Evolutionary conservation across 2,888 invertebrate species (phyloP).

Genomic region (Dryobota labecula): DNA sequence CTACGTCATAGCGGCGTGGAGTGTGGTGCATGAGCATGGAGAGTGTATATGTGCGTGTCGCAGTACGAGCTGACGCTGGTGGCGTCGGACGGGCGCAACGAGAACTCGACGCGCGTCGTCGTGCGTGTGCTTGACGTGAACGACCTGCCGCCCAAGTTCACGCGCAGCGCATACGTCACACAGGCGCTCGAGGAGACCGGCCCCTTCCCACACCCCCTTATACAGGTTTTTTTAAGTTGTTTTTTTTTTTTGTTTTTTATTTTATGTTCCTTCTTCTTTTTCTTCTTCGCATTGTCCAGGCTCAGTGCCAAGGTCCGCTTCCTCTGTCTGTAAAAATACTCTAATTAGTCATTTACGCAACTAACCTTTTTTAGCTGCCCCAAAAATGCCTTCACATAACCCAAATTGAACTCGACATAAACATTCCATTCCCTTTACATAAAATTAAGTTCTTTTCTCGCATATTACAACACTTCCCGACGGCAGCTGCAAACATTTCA

Average conservation of each 20-base stretch:
- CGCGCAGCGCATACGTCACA: constrained; percentile 93
- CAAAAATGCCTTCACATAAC: constrained; percentile 25
- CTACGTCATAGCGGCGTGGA: constrained; percentile 26
- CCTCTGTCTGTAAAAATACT: constrained; percentile 8
- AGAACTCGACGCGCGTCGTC: constrained; percentile 95
- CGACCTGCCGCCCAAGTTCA: constrained; percentile 96
- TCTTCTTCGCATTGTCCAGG: constrained; percentile 8
- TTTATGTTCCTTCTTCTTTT: constrained; percentile 53
- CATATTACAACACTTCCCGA: constrained; percentile 38
- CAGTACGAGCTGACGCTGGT: constrained; percentile 97
- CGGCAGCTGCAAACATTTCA: constrained; percentile 50
- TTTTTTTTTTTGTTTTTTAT: constrained; percentile 70
- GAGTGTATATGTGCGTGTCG: constrained; percentile 85
- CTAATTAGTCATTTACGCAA: constrained; percentile 6
- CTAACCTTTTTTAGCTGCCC: constrained; percentile 43
- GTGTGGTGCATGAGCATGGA: constrained; percentile 86
- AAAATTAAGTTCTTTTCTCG: constrained; percentile 46
- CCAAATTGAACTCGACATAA: constrained; percentile 26
- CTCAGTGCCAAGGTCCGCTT: background rate
- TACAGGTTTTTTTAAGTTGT: constrained; percentile 91
- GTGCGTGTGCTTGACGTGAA: constrained; percentile 96
- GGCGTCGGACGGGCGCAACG: constrained; percentile 97
- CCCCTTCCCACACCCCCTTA: constrained; percentile 92
- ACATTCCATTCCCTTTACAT: constrained; percentile 28
- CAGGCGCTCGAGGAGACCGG: constrained; percentile 94